Conservation (phyloP, 2,888 invertebrate genomes). For the Eurytoma adleriae region DNA sequence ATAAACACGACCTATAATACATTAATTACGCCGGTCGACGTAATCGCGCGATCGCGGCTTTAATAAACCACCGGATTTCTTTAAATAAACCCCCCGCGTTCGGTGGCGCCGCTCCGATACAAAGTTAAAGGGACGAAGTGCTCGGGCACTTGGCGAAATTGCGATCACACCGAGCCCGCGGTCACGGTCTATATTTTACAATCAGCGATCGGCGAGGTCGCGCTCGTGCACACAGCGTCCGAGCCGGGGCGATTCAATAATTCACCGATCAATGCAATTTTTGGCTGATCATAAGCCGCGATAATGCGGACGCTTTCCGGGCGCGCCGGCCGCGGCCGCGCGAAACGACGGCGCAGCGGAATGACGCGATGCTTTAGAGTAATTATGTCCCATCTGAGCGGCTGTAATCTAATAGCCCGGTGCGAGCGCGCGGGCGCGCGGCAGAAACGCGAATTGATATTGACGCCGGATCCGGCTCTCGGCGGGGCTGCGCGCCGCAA, state of each 20-base stretch:
- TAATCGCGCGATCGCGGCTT: too few relatives aligned
- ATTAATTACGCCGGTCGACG: too few relatives aligned
- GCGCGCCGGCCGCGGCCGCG: neutral
- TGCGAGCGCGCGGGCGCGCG: neutral
- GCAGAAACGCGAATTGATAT: conserved; percentile 42
- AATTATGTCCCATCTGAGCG: conserved; percentile 31
- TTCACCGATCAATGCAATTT: conserved; percentile 44
- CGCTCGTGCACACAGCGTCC: too few relatives aligned
- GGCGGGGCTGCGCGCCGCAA: conserved; percentile 15
- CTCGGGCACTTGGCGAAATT: too few relatives aligned
- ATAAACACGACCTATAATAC: too few relatives aligned
- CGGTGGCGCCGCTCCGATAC: too few relatives aligned
- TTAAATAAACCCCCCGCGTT: too few relatives aligned
- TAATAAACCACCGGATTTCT: too few relatives aligned
- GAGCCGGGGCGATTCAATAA: conserved; percentile 54
- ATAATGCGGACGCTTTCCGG: conserved; percentile 15
- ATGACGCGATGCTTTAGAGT: conserved; percentile 32
- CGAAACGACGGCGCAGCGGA: conserved; percentile 12
- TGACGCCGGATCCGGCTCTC: conserved; percentile 32
- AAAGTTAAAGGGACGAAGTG: too few relatives aligned
- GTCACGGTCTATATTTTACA: too few relatives aligned
- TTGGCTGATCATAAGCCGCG: conserved; percentile 31
- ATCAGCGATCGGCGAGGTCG: too few relatives aligned
- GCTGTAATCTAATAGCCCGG: conserved; percentile 45
- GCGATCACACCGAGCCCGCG: too few relatives aligned